Percentiles rank a stretch among this genome's conserved stretches.
phyloP scores from a whole-genome alignment of 1,140 invertebrate genomes.

The Psilanteris sp. region DNA sequence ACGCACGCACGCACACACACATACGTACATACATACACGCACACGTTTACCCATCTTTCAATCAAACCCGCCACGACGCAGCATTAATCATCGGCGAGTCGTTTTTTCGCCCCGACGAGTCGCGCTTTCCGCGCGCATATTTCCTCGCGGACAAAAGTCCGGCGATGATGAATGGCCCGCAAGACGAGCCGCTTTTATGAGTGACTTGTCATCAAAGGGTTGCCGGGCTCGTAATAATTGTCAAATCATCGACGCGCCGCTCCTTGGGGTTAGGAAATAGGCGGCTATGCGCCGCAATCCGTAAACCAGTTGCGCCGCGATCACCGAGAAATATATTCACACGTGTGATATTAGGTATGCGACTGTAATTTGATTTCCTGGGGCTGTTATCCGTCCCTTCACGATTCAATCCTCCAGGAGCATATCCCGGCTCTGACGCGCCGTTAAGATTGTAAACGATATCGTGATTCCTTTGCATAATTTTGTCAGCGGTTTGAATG shows the following conservation, averaged over 20 bases:
- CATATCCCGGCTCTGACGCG: neutral
- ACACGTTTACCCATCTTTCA: no score
- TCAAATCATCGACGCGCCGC: constrained; percentile 48
- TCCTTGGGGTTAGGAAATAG: constrained; percentile 13
- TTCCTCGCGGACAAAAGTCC: constrained; percentile 47
- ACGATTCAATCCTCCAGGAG: constrained; percentile 11
- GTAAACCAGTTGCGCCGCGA: constrained; percentile 40
- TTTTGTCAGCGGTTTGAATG: no score
- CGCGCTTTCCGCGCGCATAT: constrained; percentile 27
- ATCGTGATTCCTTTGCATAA: neutral
- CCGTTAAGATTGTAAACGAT: constrained; percentile 15
- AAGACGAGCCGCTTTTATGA: constrained; percentile 39
- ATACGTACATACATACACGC: no score
- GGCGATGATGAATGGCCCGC: constrained; percentile 38
- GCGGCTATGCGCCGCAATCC: constrained; percentile 3
- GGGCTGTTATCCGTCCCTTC: constrained; percentile 17
- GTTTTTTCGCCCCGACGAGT: no score
- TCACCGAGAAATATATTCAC: constrained; percentile 34
- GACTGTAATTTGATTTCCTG: constrained; percentile 42
- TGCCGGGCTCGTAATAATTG: constrained; percentile 43
- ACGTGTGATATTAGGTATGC: constrained; percentile 23
- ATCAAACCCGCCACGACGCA: no score
- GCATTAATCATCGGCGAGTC: no score
- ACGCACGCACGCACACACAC: no score
- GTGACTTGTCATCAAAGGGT: constrained; percentile 52